Conservation (phyloP, 1,140 invertebrate species). For the Drosophila watanabei region DNA sequence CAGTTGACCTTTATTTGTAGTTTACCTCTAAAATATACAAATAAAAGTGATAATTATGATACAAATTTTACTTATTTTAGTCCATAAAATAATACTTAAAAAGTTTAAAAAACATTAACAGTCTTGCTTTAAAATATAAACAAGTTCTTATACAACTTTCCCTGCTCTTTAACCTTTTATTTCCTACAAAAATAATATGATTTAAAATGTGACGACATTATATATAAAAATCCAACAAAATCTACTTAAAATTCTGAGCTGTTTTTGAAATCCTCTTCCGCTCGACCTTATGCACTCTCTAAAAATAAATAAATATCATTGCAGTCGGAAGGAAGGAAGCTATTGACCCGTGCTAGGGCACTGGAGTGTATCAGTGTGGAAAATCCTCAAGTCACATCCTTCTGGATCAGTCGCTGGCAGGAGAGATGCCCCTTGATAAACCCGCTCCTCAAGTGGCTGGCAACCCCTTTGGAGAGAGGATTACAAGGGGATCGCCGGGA, state of each 20-base stretch:
- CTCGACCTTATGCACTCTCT: slow-evolving; percentile 42
- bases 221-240: background rate
- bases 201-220: background rate
- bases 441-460: slow-evolving; percentile 46
- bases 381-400: slow-evolving; percentile 63
- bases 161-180: background rate
- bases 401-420: too few relatives aligned
- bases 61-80: too few relatives aligned
- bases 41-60: too few relatives aligned
- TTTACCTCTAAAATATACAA: too few relatives aligned
- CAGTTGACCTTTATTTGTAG: too few relatives aligned
- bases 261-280: background rate
- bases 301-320: slow-evolving; percentile 31
- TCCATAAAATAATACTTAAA: too few relatives aligned
- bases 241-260: background rate
- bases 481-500: slow-evolving; percentile 51
- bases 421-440: slow-evolving; percentile 1
- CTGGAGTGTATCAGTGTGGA: slow-evolving; percentile 52
- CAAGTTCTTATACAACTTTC: background rate
- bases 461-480: slow-evolving; percentile 50
- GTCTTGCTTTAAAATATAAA: background rate
- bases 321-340: slow-evolving; percentile 35
- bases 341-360: slow-evolving; percentile 62
- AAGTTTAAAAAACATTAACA: background rate
- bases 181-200: background rate